Evolutionary conservation across 2,888 invertebrate genomes (phyloP), one percentile per base, ranked within the genome.

Genomic region (Drosophila testacea): DNA sequence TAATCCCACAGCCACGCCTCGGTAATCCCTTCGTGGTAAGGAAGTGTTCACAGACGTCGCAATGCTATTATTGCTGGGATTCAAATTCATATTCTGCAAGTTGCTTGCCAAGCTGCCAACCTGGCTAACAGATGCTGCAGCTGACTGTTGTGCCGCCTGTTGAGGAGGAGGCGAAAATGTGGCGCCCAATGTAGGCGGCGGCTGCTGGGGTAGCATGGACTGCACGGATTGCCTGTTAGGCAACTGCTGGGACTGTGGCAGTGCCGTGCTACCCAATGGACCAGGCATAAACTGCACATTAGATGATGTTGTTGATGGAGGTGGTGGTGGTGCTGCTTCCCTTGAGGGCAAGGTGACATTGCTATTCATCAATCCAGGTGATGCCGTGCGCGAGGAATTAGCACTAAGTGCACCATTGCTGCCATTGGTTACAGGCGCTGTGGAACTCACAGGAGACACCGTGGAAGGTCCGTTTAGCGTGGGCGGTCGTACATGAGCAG

Each of bases 371-470:
- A 74, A 28, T 5, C 81, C 90, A 0, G 92, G 92, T 32, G 92
- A 92, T 5, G 91, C 88, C 22, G 92, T 93, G 51, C 93, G 84
- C 5, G 93, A 93, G 38, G 92, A 93, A 42, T 91, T 89, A 34
- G 87, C 81, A 75, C 92, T 92, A 27, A 69, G 70, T 63, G 62
- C 77, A 38, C 83, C 82, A 47, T 88, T 89, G 59, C 78, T 90
- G 60, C 91, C 91, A 50, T 90, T 90, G 11, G 81, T 84, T 7
- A 83, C 38, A 6, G 63, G 32, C n/a, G 52, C 5, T 2, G 38
- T 10, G 3, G 28, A 39, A 51, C 9, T 1, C 32, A 1, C 28
- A 6, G 76, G 71, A 7, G 39, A 38, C 9, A 22, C 50, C 1
- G 64, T 16, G n/a, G 77, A 13, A 38, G 83, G 77, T 22, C 88